Percentiles rank a stretch among this genome's conserved stretches.
phyloP scores from a whole-genome alignment of 2,797 vertebrate genomes.

The Chelon labrosus region DNA sequence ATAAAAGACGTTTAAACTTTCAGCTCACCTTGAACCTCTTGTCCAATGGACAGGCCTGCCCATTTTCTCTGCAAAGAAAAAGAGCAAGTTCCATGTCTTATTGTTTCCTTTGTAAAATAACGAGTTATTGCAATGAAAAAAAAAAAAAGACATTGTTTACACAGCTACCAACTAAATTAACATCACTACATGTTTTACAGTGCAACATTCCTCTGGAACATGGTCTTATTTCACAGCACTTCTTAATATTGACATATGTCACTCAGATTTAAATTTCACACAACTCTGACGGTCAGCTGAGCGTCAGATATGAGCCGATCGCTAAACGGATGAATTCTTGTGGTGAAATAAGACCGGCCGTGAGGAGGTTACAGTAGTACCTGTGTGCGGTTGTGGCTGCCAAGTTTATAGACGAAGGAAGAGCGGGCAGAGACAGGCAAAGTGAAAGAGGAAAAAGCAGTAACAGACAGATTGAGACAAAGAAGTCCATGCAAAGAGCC shows the following conservation, averaged over 20 bases:
- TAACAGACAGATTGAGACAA: conserved; percentile 70
- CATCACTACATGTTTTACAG: conserved; percentile 21
- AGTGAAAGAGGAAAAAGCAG: conserved; percentile 62
- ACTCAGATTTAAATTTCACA: not conserved
- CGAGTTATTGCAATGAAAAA: not conserved
- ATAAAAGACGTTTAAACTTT: not conserved
- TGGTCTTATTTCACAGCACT: conserved; percentile 68
- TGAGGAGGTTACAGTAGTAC: conserved; percentile 75
- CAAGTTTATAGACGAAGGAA: conserved; percentile 68
- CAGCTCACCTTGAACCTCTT: conserved; percentile 93
- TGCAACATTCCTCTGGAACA: conserved; percentile 55
- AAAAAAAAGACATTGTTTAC: not conserved
- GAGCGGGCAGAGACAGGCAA: conserved; percentile 74
- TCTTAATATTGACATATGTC: not conserved
- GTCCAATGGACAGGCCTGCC: conserved; percentile 94
- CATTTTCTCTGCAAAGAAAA: conserved; percentile 90
- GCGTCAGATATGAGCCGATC: not conserved
- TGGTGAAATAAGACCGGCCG: conserved; percentile 68
- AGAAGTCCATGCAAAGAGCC: conserved; percentile 52
- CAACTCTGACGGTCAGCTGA: not conserved
- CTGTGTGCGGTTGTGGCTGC: conserved; percentile 71
- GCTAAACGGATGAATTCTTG: not conserved
- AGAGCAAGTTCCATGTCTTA: not conserved
- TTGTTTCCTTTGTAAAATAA: not conserved
- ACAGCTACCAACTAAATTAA: conserved; percentile 14